Conservation (phyloP, 2,797 vertebrate species). For the Pterois miles region DNA sequence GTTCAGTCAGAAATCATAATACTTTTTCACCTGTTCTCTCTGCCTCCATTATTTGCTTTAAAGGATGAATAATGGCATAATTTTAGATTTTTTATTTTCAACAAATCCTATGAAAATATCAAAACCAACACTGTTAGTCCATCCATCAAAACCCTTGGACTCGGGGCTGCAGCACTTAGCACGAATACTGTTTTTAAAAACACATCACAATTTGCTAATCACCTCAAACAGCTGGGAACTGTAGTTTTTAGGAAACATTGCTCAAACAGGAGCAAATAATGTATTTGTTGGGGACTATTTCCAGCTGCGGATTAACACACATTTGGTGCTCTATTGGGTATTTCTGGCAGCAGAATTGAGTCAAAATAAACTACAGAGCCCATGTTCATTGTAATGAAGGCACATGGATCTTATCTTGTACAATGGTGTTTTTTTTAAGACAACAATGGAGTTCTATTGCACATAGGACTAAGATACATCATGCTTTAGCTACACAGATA, state of each 20-base stretch:
- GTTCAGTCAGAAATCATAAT: neutral
- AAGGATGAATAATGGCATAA: neutral
- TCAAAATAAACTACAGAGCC: neutral
- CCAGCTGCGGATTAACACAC: neutral
- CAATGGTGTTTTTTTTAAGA: neutral
- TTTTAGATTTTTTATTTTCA: neutral
- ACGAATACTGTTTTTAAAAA: neutral
- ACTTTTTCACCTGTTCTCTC: neutral
- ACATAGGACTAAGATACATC: neutral
- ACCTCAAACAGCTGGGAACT: neutral
- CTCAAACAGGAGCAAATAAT: neutral
- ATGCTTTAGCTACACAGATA: neutral
- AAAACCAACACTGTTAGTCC: neutral
- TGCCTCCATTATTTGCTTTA: neutral
- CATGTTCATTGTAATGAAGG: neutral
- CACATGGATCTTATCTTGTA: neutral
- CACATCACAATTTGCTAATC: no score
- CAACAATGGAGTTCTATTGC: neutral
- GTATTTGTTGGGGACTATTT: neutral
- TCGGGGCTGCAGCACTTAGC: neutral
- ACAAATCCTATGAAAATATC: neutral
- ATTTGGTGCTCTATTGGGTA: neutral
- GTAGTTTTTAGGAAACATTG: neutral
- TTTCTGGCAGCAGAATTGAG: neutral
- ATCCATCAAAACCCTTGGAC: neutral